These are phyloP conservation scores for Synergus umbraculus DNA, from an alignment of 2,888 invertebrate genomes.

Conservation along the genomic window DNA sequence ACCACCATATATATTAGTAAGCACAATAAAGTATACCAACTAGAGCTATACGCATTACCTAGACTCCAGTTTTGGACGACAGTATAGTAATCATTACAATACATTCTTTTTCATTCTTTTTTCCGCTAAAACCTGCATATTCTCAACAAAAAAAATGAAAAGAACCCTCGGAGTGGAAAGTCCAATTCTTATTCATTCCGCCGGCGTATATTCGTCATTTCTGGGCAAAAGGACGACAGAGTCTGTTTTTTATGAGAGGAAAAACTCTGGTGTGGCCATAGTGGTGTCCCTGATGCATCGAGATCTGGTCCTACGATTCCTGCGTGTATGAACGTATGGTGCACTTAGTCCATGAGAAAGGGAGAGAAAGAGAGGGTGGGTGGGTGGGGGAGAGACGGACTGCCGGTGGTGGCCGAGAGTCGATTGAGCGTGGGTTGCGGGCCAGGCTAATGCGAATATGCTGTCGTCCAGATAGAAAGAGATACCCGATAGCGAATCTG, in stretches of 20 bases:
- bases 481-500: slow-evolving; percentile 77
- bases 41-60: no score
- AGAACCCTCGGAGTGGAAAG: neutral
- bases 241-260: neutral
- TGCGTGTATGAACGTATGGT: slow-evolving; percentile 64
- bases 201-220: neutral
- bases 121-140: neutral
- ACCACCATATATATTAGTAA: no score
- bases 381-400: slow-evolving; percentile 57
- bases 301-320: slow-evolving; percentile 67
- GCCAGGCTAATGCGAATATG: slow-evolving; percentile 77
- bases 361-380: slow-evolving; percentile 43
- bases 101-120: neutral
- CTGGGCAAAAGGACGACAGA: neutral
- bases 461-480: slow-evolving; percentile 78
- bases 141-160: neutral
- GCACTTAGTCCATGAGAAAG: slow-evolving; percentile 65
- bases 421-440: slow-evolving; percentile 77
- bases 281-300: slow-evolving; percentile 55
- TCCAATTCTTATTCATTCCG: neutral
- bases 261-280: slow-evolving; percentile 12
- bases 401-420: slow-evolving; percentile 71
- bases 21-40: no score
- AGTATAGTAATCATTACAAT: neutral
- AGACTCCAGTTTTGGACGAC: no score